phyloP scores from a whole-genome alignment of 1,140 invertebrate species.

The Cotesia chilonis region DNA sequence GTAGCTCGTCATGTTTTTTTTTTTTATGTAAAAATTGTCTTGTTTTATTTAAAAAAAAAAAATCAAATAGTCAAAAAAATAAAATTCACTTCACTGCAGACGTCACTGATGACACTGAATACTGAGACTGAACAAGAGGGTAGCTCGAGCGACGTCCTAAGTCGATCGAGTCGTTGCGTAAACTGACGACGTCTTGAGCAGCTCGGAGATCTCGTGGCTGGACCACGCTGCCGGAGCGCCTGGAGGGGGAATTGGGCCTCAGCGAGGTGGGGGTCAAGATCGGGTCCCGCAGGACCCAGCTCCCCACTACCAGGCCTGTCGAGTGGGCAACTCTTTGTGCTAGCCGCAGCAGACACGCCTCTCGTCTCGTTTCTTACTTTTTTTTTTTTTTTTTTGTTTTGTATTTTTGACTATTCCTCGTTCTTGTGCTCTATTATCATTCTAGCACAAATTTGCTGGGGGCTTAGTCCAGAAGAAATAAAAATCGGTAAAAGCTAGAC shows the following conservation, averaged over 20 bases:
- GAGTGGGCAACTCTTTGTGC: conserved; percentile 61
- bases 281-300: conserved; percentile 22
- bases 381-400: conserved; percentile 46
- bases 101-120: background rate
- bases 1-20: conserved; percentile 53
- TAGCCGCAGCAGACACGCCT: conserved; percentile 61
- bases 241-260: conserved; percentile 47
- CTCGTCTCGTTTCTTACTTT: conserved; percentile 41
- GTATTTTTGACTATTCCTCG: background rate
- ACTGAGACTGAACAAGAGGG: conserved; percentile 34
- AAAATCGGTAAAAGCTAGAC: no score
- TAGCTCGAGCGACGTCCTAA: conserved; percentile 46
- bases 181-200: conserved; percentile 51
- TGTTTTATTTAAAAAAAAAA: background rate
- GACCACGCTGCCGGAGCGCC: conserved; percentile 59
- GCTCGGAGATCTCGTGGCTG: conserved; percentile 60
- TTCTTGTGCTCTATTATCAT: background rate
- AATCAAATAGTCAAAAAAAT: background rate
- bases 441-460: no score
- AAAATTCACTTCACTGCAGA: background rate
- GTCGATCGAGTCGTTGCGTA: conserved; percentile 59
- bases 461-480: no score
- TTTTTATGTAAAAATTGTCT: background rate
- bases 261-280: conserved; percentile 19
- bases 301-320: conserved; percentile 26